phyloP scores from a whole-genome alignment of 2,888 invertebrate species.

The Copidosoma aretas region DNA sequence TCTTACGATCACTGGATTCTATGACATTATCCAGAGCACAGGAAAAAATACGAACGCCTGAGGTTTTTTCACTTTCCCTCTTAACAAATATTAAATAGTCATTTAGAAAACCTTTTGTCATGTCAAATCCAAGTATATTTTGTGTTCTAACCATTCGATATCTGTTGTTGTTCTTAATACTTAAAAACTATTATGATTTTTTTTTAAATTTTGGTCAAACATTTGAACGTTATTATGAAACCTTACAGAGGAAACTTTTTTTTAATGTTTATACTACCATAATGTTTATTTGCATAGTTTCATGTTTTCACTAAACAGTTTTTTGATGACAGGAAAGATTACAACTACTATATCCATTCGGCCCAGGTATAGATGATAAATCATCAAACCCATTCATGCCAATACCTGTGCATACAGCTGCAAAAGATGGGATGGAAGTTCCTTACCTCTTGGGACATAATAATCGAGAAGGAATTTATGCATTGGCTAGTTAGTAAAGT shows the following conservation, averaged over 20 bases:
- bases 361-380: slow-evolving; percentile 43
- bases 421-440: slow-evolving; percentile 59
- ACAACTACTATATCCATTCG: slow-evolving; percentile 38
- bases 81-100: no score
- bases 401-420: slow-evolving; percentile 53
- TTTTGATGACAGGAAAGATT: slow-evolving; percentile 19
- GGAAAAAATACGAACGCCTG: slow-evolving; percentile 41
- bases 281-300: not conserved
- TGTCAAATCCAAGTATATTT: no score
- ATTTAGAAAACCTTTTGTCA: no score
- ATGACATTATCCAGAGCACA: slow-evolving; percentile 53
- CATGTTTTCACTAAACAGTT: not conserved
- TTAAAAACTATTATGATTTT: no score
- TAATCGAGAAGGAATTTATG: slow-evolving; percentile 62
- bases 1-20: slow-evolving; percentile 46
- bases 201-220: no score
- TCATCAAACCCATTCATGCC: slow-evolving; percentile 49
- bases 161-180: no score
- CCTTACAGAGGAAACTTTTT: no score
- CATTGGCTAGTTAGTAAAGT: slow-evolving; percentile 15
- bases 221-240: no score
- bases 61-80: no score
- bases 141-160: no score
- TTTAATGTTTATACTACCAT: no score
- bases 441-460: slow-evolving; percentile 65